Evolutionary conservation across 2,888 invertebrate genomes (phyloP).

Genomic region (Harpalus rufipes): DNA sequence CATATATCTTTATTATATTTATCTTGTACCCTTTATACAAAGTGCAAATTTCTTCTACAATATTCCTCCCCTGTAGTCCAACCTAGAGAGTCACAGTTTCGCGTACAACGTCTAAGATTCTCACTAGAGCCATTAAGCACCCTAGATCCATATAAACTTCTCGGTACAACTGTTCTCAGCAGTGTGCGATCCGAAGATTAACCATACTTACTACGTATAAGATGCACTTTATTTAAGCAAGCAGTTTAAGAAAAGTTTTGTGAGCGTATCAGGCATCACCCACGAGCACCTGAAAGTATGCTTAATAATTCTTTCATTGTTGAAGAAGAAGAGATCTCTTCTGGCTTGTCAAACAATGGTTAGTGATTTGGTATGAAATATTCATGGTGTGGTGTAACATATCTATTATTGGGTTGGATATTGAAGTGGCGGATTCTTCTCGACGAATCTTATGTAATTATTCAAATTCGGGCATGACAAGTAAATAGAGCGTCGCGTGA

Average conservation of each 20-base stretch:
- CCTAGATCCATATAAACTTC: conserved; percentile 75
- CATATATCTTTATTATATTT: no score
- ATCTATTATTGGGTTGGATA: conserved; percentile 39
- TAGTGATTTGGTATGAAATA: conserved; percentile 13
- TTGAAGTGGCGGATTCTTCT: conserved; percentile 16
- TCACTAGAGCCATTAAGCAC: conserved; percentile 74
- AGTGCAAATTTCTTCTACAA: background rate
- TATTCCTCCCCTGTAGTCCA: background rate
- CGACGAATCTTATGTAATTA: conserved; percentile 64
- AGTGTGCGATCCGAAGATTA: background rate
- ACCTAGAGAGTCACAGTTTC: conserved; percentile 3
- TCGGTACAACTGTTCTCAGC: conserved; percentile 68
- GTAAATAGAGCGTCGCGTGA: conserved; percentile 56
- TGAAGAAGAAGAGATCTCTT: background rate
- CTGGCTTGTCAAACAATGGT: conserved; percentile 17
- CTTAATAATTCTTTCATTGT: background rate
- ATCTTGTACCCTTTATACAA: no score
- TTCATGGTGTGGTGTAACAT: conserved; percentile 21
- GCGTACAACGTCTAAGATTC: conserved; percentile 72
- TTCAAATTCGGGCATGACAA: conserved; percentile 66
- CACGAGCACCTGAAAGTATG: no score
- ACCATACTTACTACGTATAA: background rate
- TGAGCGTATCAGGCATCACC: no score
- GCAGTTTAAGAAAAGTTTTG: no score
- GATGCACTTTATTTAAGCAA: background rate